phyloP scores from a whole-genome alignment of 2,888 invertebrate genomes.

The Sphinx pinastri region DNA sequence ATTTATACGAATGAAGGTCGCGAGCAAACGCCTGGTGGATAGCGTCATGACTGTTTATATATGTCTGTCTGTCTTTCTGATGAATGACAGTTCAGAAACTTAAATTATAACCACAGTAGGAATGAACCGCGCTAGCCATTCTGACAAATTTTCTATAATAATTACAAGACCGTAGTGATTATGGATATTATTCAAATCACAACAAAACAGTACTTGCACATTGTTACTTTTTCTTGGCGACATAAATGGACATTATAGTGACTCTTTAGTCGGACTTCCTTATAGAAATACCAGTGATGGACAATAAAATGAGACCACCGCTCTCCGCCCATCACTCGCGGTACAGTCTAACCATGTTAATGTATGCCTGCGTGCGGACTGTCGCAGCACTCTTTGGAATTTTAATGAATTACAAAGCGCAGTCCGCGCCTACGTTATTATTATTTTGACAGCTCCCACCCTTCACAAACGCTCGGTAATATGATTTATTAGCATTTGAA shows the following conservation, averaged over 20 bases:
- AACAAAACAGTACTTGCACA: too few species aligned
- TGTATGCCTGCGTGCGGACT: not conserved
- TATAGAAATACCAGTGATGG: not conserved
- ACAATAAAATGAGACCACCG: not conserved
- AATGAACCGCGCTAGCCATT: too few species aligned
- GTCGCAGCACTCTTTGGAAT: not conserved
- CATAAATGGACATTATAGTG: too few species aligned
- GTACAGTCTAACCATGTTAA: conserved; percentile 14
- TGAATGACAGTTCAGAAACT: not conserved
- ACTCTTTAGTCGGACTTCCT: too few species aligned
- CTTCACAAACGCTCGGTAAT: not conserved
- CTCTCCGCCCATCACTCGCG: not conserved
- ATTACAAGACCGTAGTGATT: too few species aligned
- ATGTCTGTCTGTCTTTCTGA: too few species aligned
- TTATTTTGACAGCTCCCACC: conserved; percentile 1
- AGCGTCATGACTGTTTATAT: too few species aligned
- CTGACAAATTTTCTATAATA: too few species aligned
- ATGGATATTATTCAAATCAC: too few species aligned
- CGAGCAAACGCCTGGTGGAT: too few species aligned
- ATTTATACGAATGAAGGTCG: not conserved
- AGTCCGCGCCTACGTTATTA: conserved; percentile 2
- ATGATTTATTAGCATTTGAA: conserved; percentile 10
- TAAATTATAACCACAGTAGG: not conserved
- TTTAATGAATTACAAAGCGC: conserved; percentile 13
- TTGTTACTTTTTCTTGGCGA: too few species aligned